Evolutionary conservation across 1,140 invertebrate species (phyloP), one percentile per base, ranked within the genome.

Genomic region (Brachionus rotundiformis): DNA sequence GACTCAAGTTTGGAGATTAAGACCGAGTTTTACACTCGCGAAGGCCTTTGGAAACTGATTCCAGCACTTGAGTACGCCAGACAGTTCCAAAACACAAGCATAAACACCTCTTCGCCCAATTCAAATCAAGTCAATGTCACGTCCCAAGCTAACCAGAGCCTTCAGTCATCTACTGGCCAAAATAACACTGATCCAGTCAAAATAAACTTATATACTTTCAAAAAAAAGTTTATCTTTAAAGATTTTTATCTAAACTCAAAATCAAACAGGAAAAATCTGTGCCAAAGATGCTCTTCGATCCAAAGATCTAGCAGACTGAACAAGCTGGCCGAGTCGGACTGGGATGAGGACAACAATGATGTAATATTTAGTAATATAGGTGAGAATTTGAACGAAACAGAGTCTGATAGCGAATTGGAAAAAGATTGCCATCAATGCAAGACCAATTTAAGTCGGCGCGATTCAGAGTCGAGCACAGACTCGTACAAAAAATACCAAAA

Each of bases 21-120:
- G 54, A 63, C 59, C 16, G 47, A 79, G 47, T 79, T 79, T 79
- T 79, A 59, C 25, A 79, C 76, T 7, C 76, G 76, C 47, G 76
- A 79, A 75, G 71, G 27, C 19, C 36, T 47, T 7, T 75, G 71
- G 71, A 41, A 39, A 39, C 27, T 75, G 10, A 5, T 41, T 25
- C 25, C 27, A 75, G 10, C 27, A 39, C 31, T 25, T 39, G 41
- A 47, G 23, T 75, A 13, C 13, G 41, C 41, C 33, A 29, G 8
- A 25, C 27, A 75, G 25, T 10, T 13, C 19, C 71, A 75, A 63
- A 63, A 63, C 59, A 29, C 59, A 63, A 6, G 13, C 29, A 11
- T 63, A 5, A 63, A 63, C 59, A 63, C 25, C n/a, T 63, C 59
- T 31, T 13, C 59, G 8, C 29, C 59, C 11, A 63, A 13, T 41